Evolutionary conservation across 2,113 vertebrate species (phyloP).

Genomic region (Aptenodytes forsteri): DNA sequence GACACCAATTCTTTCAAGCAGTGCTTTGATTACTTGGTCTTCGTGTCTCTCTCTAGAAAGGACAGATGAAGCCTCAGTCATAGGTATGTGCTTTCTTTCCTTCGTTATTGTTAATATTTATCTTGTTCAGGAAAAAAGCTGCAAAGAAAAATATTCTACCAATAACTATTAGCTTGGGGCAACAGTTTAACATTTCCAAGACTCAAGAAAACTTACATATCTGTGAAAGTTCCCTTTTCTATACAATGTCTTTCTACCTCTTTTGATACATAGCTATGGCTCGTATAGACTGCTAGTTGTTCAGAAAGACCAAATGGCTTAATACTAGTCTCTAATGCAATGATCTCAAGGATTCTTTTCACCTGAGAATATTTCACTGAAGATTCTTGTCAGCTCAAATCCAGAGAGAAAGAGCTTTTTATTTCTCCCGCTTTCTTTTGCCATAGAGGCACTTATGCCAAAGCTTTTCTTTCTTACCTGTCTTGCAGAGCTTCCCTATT

Average conservation of each 20-base stretch:
- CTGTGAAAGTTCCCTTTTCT: background rate
- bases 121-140: background rate
- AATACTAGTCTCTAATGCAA: background rate
- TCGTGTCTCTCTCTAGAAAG: background rate
- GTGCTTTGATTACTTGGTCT: background rate
- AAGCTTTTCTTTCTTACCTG: background rate
- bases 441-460: background rate
- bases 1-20: background rate
- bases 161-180: background rate
- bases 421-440: background rate
- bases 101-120: background rate
- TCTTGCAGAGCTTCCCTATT: background rate
- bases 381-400: background rate
- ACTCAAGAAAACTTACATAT: background rate
- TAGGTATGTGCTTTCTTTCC: background rate
- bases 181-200: background rate
- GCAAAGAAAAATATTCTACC: background rate
- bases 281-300: rapidly evolving
- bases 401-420: background rate
- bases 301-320: background rate
- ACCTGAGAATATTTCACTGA: background rate
- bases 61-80: background rate
- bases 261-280: background rate
- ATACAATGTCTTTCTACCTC: background rate
- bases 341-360: background rate